These are phyloP conservation scores for Micropoecilia bifurca DNA, from an alignment of 2,797 vertebrate genomes.

Conservation along the genomic window DNA sequence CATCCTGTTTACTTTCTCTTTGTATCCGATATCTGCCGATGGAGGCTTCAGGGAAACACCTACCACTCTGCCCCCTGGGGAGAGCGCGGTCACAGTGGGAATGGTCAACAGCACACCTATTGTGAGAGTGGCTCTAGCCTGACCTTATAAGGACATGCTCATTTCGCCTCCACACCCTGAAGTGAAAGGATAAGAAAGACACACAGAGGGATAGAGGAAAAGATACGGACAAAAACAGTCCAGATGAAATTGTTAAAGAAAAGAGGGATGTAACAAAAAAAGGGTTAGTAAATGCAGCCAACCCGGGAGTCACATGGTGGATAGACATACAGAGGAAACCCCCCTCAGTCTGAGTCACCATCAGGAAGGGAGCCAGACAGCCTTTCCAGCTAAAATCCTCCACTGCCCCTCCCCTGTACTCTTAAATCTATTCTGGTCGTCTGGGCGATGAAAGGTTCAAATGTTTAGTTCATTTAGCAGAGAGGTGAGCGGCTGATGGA, in stretches of 20 bases:
- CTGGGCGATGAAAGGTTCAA: constrained; percentile 46
- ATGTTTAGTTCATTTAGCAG: constrained; percentile 15
- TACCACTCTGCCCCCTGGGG: constrained; percentile 26
- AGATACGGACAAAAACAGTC: constrained; percentile 21
- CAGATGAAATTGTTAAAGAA: constrained; percentile 40
- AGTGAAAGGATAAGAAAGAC: constrained; percentile 25
- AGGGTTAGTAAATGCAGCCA: constrained; percentile 6
- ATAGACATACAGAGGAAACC: constrained; percentile 50
- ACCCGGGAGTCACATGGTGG: constrained; percentile 10
- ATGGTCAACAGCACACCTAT: constrained; percentile 54
- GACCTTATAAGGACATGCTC: constrained; percentile 71
- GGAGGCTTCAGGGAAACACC: constrained; percentile 64
- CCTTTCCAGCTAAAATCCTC: constrained; percentile 40
- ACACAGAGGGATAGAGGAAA: background rate
- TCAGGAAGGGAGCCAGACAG: constrained; percentile 72
- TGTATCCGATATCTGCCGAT: constrained; percentile 49
- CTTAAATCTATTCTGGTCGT: constrained; percentile 38
- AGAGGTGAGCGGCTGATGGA: constrained; percentile 12
- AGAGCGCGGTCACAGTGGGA: constrained; percentile 39
- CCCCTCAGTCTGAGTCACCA: constrained; percentile 50
- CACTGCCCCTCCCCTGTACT: constrained; percentile 27
- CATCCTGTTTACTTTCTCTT: constrained; percentile 75
- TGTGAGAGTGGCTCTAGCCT: constrained; percentile 55
- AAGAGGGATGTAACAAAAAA: constrained; percentile 24
- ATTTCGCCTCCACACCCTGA: constrained; percentile 12